Base-by-base conservation (phyloP, 1,140 invertebrate genomes). In the Ptiloglossa arizonensis region DNA sequence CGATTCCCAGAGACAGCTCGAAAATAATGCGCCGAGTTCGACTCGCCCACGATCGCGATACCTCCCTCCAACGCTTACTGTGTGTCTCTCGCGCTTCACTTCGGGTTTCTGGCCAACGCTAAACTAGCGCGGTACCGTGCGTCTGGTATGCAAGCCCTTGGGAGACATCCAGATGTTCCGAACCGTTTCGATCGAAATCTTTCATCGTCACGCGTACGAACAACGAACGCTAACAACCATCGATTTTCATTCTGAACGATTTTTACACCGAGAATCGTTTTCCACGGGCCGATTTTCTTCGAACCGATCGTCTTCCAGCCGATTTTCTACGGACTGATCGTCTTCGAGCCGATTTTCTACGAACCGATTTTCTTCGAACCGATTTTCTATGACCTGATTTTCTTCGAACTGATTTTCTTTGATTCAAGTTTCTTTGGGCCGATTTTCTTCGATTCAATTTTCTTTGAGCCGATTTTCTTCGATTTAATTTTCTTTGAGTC, bases 71-170 rank as follows among this genome's bases (percentile, higher is more conserved):
- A 35, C 54, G 72, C 54, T 62, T 67, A 74, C n/a, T n/a, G n/a
- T n/a, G n/a, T n/a, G 72, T 62, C 52, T 74, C n/a, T 6, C 38
- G 57, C 46, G 46, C 27, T 63, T 50, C 19, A 22, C 2, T 29
- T 38, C 9, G 5, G 27, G 13, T 24, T 24, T 38, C 50, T 57
- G 50, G 72, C 50, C 52, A 15, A n/a, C 60, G 48, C 22, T 56
- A 44, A 35, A 44, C 13, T 46, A 64, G 17, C 22, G 52, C 68
- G 68, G 46, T 54, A 38, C 19, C 46, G n/a, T 32, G 56, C 44
- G 63, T 75, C 72, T 68, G 72, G 72, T 75, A 75, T 75, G 72
- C 64, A 68, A 11, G 22, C 29, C 52, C 29, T 75, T 75, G 72
- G 72, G 62, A 68, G 17, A 11, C 50, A n/a, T 68, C 72, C 72